Percentiles rank a stretch among this genome's conserved stretches.
Evolutionary conservation across 2,113 vertebrate genomes (phyloP).

Genomic region (Dunckerocampus dactyliophorus): DNA sequence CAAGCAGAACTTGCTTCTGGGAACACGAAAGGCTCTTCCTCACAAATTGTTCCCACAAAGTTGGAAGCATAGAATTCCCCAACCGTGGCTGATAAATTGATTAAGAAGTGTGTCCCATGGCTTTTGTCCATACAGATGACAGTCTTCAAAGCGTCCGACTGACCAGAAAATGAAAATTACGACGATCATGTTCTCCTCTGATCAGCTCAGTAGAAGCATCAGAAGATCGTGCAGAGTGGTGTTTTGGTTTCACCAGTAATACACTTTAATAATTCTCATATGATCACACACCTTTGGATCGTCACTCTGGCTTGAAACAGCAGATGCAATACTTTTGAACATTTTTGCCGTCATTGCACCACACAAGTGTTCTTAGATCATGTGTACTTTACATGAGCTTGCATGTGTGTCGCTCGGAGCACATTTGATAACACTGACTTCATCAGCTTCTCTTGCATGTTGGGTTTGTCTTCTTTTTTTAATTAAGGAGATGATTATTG

Average conservation of each 20-base stretch:
- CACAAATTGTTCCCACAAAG: too few species aligned
- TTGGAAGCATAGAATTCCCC: too few species aligned
- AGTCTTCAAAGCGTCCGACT: conserved; percentile 29
- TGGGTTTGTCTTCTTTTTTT: conserved; percentile 22
- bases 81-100: background rate
- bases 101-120: background rate
- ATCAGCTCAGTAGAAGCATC: conserved; percentile 21
- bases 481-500: conserved; percentile 29
- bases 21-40: too few species aligned
- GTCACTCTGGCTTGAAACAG: conserved; percentile 61
- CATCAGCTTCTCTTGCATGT: conserved; percentile 24
- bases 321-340: conserved; percentile 69
- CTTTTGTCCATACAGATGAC: conserved; percentile 26
- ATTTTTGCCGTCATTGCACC: conserved; percentile 66
- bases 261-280: conserved; percentile 1
- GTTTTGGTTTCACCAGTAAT: conserved; percentile 4
- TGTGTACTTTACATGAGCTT: conserved; percentile 55
- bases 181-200: conserved; percentile 28
- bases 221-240: conserved; percentile 10
- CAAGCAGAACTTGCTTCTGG: background rate
- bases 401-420: conserved; percentile 51
- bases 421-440: conserved; percentile 34
- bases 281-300: conserved; percentile 42
- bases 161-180: conserved; percentile 22
- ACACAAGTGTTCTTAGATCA: conserved; percentile 74